phyloP scores from a whole-genome alignment of 1,140 invertebrate species.

The Drosophila hydei region DNA sequence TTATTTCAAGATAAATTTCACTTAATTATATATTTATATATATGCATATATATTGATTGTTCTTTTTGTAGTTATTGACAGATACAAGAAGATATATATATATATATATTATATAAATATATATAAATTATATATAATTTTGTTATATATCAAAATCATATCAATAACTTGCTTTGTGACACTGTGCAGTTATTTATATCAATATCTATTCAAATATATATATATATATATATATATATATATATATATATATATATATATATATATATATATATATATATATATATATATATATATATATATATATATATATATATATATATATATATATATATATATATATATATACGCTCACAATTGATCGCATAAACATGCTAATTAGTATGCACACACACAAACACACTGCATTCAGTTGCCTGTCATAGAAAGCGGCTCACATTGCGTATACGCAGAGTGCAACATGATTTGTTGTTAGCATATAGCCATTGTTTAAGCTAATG shows the following conservation, averaged over 20 bases:
- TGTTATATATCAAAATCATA: neutral
- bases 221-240: neutral
- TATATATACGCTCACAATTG: neutral
- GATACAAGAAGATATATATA: neutral
- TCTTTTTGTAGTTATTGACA: too few relatives aligned
- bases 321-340: neutral
- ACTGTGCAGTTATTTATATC: slow-evolving; percentile 13
- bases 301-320: neutral
- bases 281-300: neutral
- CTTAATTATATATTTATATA: neutral
- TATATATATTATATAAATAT: neutral
- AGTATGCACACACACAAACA: slow-evolving; percentile 11
- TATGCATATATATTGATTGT: too few relatives aligned
- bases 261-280: neutral
- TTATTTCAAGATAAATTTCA: neutral
- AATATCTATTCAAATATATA: too few relatives aligned
- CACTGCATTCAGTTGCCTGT: neutral
- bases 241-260: neutral
- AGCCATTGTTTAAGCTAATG: neutral
- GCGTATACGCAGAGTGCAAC: slow-evolving; percentile 65
- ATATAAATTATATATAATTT: neutral
- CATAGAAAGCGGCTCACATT: slow-evolving; percentile 40
- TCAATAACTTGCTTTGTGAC: neutral
- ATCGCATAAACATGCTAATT: slow-evolving; percentile 39
- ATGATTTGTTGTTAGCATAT: neutral